Conservation (phyloP, 2,888 invertebrate genomes). For the Chaetoderma sp. region DNA sequence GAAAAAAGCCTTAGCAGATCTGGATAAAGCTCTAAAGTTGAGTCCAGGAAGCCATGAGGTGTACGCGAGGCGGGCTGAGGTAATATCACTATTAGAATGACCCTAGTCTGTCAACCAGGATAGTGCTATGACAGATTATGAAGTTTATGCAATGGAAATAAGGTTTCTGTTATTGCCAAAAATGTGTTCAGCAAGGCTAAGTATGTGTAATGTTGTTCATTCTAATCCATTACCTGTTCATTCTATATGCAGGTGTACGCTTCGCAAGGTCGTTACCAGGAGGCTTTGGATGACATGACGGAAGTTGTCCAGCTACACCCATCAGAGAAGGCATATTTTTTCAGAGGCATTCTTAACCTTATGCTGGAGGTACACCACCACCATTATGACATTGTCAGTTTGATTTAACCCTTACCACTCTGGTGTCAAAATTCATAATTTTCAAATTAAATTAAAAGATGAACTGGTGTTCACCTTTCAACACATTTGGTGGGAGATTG, state of each 20-base stretch:
- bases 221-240: neutral
- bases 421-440: too few species aligned
- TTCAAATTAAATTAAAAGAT: too few species aligned
- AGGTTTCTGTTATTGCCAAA: neutral
- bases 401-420: too few species aligned
- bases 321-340: slow-evolving; percentile 43
- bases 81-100: slow-evolving; percentile 18
- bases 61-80: slow-evolving; percentile 54
- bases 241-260: slow-evolving; percentile 45
- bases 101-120: neutral
- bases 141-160: neutral
- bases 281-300: slow-evolving; percentile 49
- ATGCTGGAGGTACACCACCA: slow-evolving; percentile 42
- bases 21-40: slow-evolving; percentile 44
- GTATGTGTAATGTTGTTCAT: neutral
- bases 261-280: slow-evolving; percentile 41
- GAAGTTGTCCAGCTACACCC: slow-evolving; percentile 41
- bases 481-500: too few species aligned
- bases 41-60: slow-evolving; percentile 42
- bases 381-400: neutral
- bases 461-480: too few species aligned
- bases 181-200: neutral
- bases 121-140: neutral
- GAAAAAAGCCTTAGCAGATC: slow-evolving; percentile 45
- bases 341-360: slow-evolving; percentile 51